Evolutionary conservation across 1,140 invertebrate genomes (phyloP).

Genomic region (Bombus pascuorum): DNA sequence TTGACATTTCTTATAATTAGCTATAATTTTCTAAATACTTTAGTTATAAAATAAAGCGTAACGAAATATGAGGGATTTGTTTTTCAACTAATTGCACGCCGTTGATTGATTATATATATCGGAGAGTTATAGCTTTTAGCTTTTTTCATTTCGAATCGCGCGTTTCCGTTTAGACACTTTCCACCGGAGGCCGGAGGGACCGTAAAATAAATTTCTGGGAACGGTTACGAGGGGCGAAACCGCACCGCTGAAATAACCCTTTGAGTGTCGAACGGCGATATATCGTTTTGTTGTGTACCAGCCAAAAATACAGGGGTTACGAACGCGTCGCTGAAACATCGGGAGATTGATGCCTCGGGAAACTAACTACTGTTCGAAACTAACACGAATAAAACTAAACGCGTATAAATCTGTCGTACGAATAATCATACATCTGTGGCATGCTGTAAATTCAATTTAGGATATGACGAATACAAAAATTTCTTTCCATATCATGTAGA

Average conservation of each 20-base stretch:
- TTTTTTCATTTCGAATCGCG: not conserved
- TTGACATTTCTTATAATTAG: not conserved
- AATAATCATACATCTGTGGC: not conserved
- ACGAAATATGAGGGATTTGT: not conserved
- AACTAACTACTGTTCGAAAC: conserved; percentile 1
- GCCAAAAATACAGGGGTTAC: conserved; percentile 40
- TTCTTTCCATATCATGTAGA: not conserved
- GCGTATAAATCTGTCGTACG: not conserved
- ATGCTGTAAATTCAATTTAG: not conserved
- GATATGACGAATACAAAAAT: not conserved
- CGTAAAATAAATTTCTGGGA: conserved; percentile 35
- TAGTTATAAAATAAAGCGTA: not conserved
- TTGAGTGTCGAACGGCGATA: conserved; percentile 38
- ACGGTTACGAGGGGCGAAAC: conserved; percentile 26
- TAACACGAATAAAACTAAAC: conserved; percentile 35
- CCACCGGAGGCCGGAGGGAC: too few relatives aligned
- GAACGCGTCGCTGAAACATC: conserved; percentile 11
- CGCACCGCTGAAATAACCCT: conserved; percentile 33
- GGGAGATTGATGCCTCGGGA: conserved; percentile 26
- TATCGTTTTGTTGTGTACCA: conserved; percentile 17
- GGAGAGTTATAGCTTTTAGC: not conserved
- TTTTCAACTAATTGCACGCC: not conserved
- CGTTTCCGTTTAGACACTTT: conserved; percentile 6
- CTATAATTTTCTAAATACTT: not conserved
- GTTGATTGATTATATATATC: not conserved